Evolutionary conservation across 2,888 invertebrate species (phyloP).

Genomic region (Desoria tigrina): DNA sequence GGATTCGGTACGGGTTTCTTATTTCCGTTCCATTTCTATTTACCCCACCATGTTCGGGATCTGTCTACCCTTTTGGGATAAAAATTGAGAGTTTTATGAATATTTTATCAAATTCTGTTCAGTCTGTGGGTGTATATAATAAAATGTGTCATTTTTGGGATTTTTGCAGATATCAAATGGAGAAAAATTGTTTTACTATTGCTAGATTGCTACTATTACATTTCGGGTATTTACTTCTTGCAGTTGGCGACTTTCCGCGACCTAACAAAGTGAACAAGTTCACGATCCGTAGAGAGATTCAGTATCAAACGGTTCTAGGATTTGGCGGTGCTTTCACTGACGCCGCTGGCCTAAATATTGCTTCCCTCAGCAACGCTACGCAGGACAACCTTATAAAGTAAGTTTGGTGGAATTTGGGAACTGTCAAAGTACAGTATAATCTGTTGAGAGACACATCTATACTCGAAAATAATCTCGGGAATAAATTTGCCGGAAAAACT

Average conservation of each 20-base stretch:
- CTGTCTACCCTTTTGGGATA: slow-evolving; percentile 15
- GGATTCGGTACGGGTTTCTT: slow-evolving; percentile 20
- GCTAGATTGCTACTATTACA: too few relatives aligned
- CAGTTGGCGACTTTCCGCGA: slow-evolving; percentile 40
- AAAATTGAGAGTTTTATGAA: slow-evolving; percentile 21
- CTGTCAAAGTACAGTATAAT: too few relatives aligned
- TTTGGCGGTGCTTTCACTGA: slow-evolving; percentile 51
- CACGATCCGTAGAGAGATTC: slow-evolving; percentile 33
- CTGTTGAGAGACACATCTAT: background rate
- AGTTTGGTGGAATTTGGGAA: too few relatives aligned
- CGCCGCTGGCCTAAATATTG: slow-evolving; percentile 48
- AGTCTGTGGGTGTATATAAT: too few relatives aligned
- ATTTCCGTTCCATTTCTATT: slow-evolving; percentile 37
- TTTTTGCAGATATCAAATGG: background rate
- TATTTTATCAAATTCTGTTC: slow-evolving; percentile 16
- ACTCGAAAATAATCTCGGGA: background rate
- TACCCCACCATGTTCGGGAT: slow-evolving; percentile 8
- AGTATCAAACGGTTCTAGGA: slow-evolving; percentile 46
- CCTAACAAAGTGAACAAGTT: slow-evolving; percentile 36
- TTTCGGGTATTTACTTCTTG: background rate
- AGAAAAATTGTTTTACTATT: too few relatives aligned
- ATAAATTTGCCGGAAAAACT: too few relatives aligned
- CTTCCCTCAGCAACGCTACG: slow-evolving; percentile 34
- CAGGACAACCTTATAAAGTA: slow-evolving; percentile 50
- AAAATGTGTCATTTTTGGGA: too few relatives aligned